A percentile compares a stretch with the other conserved stretches of the same genome.
Conservation (phyloP, 2,113 vertebrate species). For the human (Homo sapiens) region DNA sequence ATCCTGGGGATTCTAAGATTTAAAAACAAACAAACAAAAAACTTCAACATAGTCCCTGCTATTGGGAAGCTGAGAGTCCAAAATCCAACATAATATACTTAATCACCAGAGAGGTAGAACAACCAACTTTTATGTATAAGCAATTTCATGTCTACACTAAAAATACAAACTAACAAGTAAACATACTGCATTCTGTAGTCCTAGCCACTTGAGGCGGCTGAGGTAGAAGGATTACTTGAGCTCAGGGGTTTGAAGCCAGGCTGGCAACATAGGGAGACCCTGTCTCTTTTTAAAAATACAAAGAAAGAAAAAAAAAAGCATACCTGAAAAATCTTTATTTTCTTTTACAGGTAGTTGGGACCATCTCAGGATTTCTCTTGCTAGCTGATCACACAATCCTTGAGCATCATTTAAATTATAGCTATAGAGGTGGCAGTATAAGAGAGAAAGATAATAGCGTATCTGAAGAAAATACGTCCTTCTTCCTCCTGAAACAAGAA, state of each 20-base stretch:
- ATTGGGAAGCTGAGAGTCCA: neutral
- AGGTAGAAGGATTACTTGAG: neutral
- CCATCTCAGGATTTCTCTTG: constrained; percentile 84
- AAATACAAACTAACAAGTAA: neutral
- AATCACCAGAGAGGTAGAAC: neutral
- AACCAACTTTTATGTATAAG: neutral
- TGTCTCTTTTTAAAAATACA: neutral
- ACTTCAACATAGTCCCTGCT: neutral
- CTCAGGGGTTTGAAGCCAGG: neutral
- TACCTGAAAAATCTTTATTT: constrained; percentile 79
- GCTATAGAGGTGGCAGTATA: constrained; percentile 91
- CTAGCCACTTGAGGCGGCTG: neutral
- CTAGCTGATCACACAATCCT: constrained; percentile 93
- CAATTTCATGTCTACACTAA: neutral
- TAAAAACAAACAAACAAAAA: neutral
- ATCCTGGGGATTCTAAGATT: neutral
- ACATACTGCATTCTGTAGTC: neutral
- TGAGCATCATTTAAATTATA: constrained; percentile 93
- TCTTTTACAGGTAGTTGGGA: constrained; percentile 74
- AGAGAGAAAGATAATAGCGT: constrained; percentile 91
- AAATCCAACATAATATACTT: neutral
- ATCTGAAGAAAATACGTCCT: constrained; percentile 88
- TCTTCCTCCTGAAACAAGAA: constrained; percentile 82
- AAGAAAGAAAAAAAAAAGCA: constrained; percentile 17
- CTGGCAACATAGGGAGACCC: neutral